These are phyloP conservation scores for Malacoctenus gilli DNA, from an alignment of 2,797 vertebrate genomes.

Conservation along the genomic window DNA sequence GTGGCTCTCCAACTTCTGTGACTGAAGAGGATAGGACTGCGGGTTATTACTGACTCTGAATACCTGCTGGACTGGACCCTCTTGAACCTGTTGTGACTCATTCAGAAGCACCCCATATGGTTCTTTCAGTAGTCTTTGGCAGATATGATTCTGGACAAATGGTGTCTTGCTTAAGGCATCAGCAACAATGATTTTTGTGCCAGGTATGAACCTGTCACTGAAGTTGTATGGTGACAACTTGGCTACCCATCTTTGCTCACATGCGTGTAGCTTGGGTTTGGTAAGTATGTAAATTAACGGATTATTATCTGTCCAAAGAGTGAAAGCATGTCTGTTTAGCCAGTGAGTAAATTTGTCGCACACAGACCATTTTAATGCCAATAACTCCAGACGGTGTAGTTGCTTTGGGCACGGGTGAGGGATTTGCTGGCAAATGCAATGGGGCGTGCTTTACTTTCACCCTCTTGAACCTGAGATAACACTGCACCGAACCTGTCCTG, in stretches of 20 bases:
- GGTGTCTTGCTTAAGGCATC: not conserved
- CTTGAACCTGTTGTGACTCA: not conserved
- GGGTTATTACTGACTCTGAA: not conserved
- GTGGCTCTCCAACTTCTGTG: not conserved
- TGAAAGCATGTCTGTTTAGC: conserved; percentile 5
- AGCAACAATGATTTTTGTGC: not conserved
- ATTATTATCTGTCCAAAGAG: not conserved
- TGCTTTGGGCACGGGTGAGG: not conserved
- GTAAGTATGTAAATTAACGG: not conserved
- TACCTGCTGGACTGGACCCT: not conserved
- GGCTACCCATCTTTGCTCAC: conserved; percentile 1
- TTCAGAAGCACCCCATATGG: not conserved
- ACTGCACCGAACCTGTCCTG: not conserved
- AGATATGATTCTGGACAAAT: not conserved
- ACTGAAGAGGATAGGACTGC: not conserved
- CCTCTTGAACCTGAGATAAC: not conserved
- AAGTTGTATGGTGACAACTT: not conserved
- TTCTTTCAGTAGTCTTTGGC: not conserved
- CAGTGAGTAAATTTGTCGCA: not conserved
- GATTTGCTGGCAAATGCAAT: conserved; percentile 1
- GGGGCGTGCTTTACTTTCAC: not conserved
- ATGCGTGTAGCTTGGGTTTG: not conserved
- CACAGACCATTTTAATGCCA: not conserved
- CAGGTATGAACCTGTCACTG: not conserved
- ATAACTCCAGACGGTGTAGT: not conserved